Percentiles rank a stretch among this genome's conserved stretches.
phyloP scores from a whole-genome alignment of 2,113 vertebrate genomes.

The Hemiscyllium ocellatum region DNA sequence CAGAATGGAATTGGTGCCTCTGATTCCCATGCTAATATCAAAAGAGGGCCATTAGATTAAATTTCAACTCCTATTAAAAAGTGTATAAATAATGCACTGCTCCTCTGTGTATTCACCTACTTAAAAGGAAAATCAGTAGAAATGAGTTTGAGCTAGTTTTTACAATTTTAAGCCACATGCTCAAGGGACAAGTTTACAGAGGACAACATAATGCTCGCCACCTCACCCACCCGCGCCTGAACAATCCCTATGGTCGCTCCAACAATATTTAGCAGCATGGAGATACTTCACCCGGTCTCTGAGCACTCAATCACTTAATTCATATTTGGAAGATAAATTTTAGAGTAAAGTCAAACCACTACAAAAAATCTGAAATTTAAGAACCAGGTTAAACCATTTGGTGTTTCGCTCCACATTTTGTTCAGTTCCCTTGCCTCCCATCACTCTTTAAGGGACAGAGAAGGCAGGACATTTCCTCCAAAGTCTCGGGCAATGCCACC shows the following conservation, averaged over 20 bases:
- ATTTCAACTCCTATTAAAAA: background rate
- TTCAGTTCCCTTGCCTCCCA: background rate
- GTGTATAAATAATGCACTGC: background rate
- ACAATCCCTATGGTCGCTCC: background rate
- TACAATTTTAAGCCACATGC: constrained; percentile 1
- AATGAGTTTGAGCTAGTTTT: background rate
- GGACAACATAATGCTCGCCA: background rate
- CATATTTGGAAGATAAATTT: background rate
- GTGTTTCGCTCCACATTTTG: background rate
- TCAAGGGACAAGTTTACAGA: background rate
- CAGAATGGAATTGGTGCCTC: background rate
- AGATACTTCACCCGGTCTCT: background rate
- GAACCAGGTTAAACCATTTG: background rate
- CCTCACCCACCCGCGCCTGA: background rate
- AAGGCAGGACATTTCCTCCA: background rate
- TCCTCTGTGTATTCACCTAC: constrained; percentile 25
- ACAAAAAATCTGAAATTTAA: background rate
- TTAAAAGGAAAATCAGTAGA: constrained; percentile 20
- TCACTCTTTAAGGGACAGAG: background rate
- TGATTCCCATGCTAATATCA: background rate
- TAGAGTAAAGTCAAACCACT: background rate
- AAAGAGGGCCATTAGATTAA: background rate
- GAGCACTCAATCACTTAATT: background rate
- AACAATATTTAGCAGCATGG: background rate
- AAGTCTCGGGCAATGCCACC: background rate